Percentiles rank a stretch among this genome's conserved stretches.
phyloP scores from a whole-genome alignment of 2,888 invertebrate species.

The Caenorhabditis japonica region DNA sequence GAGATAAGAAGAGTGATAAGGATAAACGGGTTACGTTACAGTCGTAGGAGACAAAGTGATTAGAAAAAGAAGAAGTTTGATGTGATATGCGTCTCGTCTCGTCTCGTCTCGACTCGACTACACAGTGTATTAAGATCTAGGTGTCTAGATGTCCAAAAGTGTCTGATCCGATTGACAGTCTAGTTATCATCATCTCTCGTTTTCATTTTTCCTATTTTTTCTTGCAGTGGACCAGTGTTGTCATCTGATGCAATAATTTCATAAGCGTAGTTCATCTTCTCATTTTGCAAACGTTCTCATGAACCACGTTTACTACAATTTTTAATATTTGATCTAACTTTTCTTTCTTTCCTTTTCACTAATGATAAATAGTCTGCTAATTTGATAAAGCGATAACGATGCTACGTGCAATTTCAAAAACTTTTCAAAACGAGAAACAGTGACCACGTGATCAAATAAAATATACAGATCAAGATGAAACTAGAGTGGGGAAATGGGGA shows the following conservation, averaged over 20 bases:
- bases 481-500: slow-evolving; percentile 8
- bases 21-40: not conserved
- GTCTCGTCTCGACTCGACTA: no score
- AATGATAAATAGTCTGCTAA: no score
- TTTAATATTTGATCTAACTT: not conserved
- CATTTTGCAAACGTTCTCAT: not conserved
- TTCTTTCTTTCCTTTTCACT: not conserved
- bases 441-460: slow-evolving; percentile 38
- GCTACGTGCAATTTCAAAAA: not conserved
- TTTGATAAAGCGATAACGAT: no score
- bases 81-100: no score
- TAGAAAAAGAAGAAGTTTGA: not conserved
- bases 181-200: no score
- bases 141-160: no score
- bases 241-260: not conserved
- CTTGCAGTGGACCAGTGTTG: no score
- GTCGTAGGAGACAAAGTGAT: no score
- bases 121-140: no score
- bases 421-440: slow-evolving; percentile 9
- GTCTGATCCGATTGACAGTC: no score
- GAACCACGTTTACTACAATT: no score
- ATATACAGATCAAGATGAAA: slow-evolving; percentile 22
- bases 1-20: not conserved
- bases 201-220: no score
- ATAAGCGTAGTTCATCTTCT: not conserved